These are phyloP conservation scores for Erythrocercus mccallii DNA, from an alignment of 2,113 vertebrate species.

Conservation along the genomic window DNA sequence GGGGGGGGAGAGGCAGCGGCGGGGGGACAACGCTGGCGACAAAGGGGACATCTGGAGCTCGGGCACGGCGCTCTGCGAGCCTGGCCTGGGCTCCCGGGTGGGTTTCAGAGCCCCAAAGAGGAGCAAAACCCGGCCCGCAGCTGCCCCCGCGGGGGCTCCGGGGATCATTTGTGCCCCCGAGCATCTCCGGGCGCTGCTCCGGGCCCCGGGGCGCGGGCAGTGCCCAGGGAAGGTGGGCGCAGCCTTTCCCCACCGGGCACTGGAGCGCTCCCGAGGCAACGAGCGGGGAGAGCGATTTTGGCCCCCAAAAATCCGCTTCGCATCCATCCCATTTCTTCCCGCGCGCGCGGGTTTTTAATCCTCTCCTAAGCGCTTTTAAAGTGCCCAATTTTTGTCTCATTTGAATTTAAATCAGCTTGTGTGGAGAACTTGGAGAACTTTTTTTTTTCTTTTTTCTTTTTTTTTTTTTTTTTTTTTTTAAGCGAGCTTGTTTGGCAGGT, in stretches of 20 bases:
- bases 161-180: fast-evolving
- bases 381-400: slow-evolving; percentile 70
- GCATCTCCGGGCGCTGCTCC: no score
- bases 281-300: neutral
- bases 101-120: fast-evolving
- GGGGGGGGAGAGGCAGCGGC: neutral
- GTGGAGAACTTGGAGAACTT: slow-evolving; percentile 72
- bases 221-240: neutral
- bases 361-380: slow-evolving; percentile 67
- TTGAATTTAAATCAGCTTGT: slow-evolving; percentile 76
- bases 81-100: fast-evolving
- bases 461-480: slow-evolving; percentile 24
- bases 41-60: slow-evolving; percentile 45
- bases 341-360: slow-evolving; percentile 38
- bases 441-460: slow-evolving; percentile 45
- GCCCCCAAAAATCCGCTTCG: neutral
- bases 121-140: neutral
- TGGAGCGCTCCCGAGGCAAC: fast-evolving
- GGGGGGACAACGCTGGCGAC: neutral
- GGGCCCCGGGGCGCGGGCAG: fast-evolving
- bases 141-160: neutral
- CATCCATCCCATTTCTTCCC: slow-evolving; percentile 16
- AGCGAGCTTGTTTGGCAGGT: slow-evolving; percentile 73
- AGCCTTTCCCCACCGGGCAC: neutral
- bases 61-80: neutral